Evolutionary conservation across 2,113 vertebrate species (phyloP).

Genomic region (Oryctolagus cuniculus): DNA sequence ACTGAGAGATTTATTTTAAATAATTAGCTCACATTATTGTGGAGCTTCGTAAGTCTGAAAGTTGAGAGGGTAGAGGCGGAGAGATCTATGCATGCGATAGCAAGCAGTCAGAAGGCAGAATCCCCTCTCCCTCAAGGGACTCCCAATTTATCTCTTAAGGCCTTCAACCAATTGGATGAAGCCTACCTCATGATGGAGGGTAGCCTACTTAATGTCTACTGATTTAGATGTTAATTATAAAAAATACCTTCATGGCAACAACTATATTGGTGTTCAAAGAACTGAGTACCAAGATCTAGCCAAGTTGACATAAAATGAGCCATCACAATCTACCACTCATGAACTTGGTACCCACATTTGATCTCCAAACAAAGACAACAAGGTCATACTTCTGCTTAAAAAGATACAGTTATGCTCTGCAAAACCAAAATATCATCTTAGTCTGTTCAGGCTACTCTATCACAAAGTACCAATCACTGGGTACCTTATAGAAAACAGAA

Average conservation of each 20-base stretch:
- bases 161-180: neutral
- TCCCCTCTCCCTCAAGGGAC: neutral
- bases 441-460: neutral
- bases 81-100: neutral
- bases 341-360: neutral
- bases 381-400: neutral
- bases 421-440: neutral
- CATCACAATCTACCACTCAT: neutral
- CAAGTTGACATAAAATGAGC: neutral
- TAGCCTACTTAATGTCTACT: neutral
- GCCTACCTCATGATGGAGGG: neutral
- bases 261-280: neutral
- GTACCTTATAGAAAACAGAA: neutral
- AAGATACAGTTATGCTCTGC: neutral
- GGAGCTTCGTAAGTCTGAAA: neutral
- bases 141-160: neutral
- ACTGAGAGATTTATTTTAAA: neutral
- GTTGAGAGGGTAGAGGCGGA: neutral
- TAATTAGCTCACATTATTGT: neutral
- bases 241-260: neutral
- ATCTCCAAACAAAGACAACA: neutral
- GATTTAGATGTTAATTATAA: conserved; percentile 13
- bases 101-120: neutral
- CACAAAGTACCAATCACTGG: neutral
- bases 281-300: neutral